Evolutionary conservation across 2,797 vertebrate species (phyloP), one percentile per base, ranked within the genome.

Genomic region (Cottoperca gobio): DNA sequence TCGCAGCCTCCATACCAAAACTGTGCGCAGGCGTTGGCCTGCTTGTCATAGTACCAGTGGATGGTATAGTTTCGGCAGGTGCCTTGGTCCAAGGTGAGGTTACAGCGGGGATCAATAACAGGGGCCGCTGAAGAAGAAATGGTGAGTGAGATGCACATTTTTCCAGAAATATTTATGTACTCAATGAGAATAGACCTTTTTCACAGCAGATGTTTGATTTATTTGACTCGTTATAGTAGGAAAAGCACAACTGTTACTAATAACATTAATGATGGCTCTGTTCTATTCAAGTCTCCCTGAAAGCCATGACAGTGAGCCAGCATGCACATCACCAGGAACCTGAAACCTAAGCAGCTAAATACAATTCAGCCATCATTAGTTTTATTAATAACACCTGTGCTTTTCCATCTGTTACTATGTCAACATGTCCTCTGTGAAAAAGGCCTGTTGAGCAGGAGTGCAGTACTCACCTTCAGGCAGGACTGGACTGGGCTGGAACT

Each of bases 1-100:
- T 90, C 78, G 1, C 96, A 98, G 89, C 96, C 95, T 79, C 96
- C 94, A 0, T 95, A 96, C 96, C 96, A 97, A 91, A 98, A 98
- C 92, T 97, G 96, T 81, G 95, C 96, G 72, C 95, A 97, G 42
- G 97, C 89, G 24, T 98, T 96, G 59, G 96, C 95, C 80, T 96
- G 95, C 80, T 93, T 94, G 73, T 97, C 95, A 0, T 97, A 97
- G 65, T 97, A 97, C 96, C 96, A 97, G 70, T 90, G 91, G 82
- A 97, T 96, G 33, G 74, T 79, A 35, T 96, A 97, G 3, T 92
- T 86, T 79, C 95, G 87, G 71, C 96, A 97, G 10, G 92, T 78
- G 37, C 97, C 96, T 91, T 96, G 96, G 39, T 95, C 92, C 85
- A 97, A 89, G 61, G 14, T 84, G 42, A 95, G 87, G 46, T 78